Percentiles rank a stretch among this genome's conserved stretches.
Evolutionary conservation across 37 sponge, comb jelly and placozoan genomes (phyloP).

Genomic region (Haliclona indistincta): DNA sequence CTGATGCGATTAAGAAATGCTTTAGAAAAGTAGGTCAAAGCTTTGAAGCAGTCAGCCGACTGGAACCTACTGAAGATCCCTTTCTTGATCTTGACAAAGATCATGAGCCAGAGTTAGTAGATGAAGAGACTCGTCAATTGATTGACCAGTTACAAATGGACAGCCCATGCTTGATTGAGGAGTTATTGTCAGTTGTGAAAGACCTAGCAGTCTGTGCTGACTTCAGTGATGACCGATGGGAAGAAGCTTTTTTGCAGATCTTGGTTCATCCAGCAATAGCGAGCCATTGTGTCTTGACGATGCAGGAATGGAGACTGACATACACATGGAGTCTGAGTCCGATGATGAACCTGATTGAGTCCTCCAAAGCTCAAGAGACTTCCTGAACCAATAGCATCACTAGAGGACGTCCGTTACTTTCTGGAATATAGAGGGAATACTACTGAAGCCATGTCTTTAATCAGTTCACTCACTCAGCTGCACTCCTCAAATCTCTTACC

Average conservation of each 20-base stretch:
- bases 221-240: background rate
- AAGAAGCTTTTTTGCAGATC: background rate
- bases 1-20: slow-evolving; percentile 56
- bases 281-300: background rate
- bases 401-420: background rate
- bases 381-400: background rate
- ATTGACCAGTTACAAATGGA: background rate
- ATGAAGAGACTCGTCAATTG: too few species aligned
- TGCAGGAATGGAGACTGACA: too few species aligned
- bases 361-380: background rate
- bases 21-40: slow-evolving; percentile 50
- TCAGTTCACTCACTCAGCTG: too few species aligned
- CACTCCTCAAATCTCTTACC: too few species aligned
- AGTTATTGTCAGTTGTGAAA: background rate
- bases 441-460: background rate
- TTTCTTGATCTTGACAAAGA: slow-evolving; percentile 29
- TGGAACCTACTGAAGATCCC: slow-evolving; percentile 12
- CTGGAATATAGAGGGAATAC: background rate
- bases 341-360: too few species aligned
- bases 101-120: too few species aligned
- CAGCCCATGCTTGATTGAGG: background rate
- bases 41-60: background rate
- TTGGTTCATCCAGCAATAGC: background rate
- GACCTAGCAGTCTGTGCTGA: background rate
- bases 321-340: too few species aligned